phyloP scores from a whole-genome alignment of 2,888 invertebrate genomes.

The Hydroisotoma schaefferi region DNA sequence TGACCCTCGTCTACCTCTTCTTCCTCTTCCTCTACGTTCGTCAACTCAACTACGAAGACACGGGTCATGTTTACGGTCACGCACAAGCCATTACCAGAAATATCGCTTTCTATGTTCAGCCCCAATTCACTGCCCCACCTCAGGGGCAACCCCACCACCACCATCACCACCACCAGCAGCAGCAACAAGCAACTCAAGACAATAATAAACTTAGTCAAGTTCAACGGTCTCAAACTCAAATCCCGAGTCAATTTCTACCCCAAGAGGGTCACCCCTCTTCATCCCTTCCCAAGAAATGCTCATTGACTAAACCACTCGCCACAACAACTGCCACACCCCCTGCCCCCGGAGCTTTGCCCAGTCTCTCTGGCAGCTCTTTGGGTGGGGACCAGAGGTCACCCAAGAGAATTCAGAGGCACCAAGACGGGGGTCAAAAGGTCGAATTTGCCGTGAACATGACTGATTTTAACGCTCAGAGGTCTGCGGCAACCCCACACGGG shows the following conservation, averaged over 20 bases:
- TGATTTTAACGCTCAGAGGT: too few species aligned
- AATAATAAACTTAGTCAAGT: neutral
- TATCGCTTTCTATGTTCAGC: conserved; percentile 41
- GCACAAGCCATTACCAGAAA: conserved; percentile 38
- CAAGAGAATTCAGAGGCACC: too few species aligned
- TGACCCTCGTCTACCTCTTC: conserved; percentile 30
- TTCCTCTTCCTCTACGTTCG: conserved; percentile 36
- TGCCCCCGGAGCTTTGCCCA: neutral
- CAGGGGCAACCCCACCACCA: too few species aligned
- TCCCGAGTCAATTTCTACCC: conserved; percentile 32
- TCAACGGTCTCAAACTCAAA: conserved; percentile 31
- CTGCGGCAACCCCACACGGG: too few species aligned
- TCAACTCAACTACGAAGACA: conserved; percentile 36
- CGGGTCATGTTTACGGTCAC: conserved; percentile 39
- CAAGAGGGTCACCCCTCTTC: conserved; percentile 4
- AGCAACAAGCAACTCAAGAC: neutral
- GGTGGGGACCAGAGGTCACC: neutral
- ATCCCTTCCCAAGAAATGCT: too few species aligned
- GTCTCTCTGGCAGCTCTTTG: neutral
- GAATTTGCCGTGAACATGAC: too few species aligned
- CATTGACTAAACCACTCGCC: neutral
- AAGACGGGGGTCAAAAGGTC: too few species aligned
- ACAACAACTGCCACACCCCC: neutral
- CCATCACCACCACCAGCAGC: too few species aligned
- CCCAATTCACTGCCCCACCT: conserved; percentile 33